Evolutionary conservation across 2,888 invertebrate genomes (phyloP), one percentile per base, ranked within the genome.

Genomic region (Elaeidobius kamerunicus): DNA sequence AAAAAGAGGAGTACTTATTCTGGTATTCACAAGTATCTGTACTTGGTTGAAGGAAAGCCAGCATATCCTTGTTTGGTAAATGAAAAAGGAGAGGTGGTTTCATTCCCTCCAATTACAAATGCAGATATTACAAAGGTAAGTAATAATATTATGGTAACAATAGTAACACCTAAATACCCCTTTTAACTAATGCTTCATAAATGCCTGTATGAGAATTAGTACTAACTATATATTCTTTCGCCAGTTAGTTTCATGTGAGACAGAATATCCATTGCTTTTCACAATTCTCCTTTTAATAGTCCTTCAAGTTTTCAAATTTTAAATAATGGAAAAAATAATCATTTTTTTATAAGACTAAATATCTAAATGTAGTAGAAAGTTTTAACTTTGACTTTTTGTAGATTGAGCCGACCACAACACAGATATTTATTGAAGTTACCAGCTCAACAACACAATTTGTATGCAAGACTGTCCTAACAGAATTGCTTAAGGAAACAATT

Each of bases 101-200:
- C 91, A 32, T 86, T 92, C 67, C 91, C 91, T 9, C 91, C 92
- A 0, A 86, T 92, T 61, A 91, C 91, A 15, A 91, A 92, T 73
- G 84, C 87, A 51, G 89, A 91, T 45, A 74, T 79, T 56, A 86
- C 89, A 1, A 91, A 91, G 79, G 87, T 87, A 69, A 60, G 23
- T 6, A n/a, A n/a, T n/a, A n/a, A n/a, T n/a, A n/a, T 43, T 48
- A 40, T 17, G 17, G 60, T 60, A 51, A 56, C n/a, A n/a, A n/a
- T n/a, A n/a, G n/a, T n/a, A n/a, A n/a, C n/a, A n/a, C n/a, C n/a
- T n/a, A n/a, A n/a, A n/a, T n/a, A n/a, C n/a, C n/a, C n/a, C n/a
- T n/a, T n/a, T n/a, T n/a, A n/a, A n/a, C n/a, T n/a, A n/a, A n/a
- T n/a, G n/a, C n/a, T n/a, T n/a, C n/a, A n/a, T n/a, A n/a, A n/a